Conservation (phyloP, 2,113 vertebrate species). For the Serilophus lunatus region DNA sequence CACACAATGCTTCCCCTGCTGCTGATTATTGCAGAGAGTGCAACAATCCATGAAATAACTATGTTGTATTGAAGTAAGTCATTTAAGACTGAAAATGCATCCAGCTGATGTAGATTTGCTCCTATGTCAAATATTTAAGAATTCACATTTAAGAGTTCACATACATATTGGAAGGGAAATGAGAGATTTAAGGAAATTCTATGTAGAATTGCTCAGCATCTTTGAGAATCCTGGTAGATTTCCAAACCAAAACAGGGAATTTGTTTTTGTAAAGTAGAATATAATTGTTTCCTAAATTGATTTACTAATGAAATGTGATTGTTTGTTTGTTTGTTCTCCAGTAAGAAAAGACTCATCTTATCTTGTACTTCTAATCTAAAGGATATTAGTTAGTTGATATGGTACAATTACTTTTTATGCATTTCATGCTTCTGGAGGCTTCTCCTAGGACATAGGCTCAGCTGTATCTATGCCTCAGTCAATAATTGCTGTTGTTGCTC, state of each 20-base stretch:
- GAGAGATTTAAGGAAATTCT: background rate
- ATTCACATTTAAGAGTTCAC: background rate
- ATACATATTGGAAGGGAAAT: background rate
- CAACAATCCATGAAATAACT: background rate
- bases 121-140: background rate
- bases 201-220: background rate
- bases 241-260: background rate
- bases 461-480: background rate
- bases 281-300: background rate
- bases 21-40: background rate
- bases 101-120: background rate
- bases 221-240: background rate
- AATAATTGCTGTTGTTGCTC: background rate
- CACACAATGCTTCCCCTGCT: background rate
- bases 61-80: background rate
- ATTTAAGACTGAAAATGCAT: background rate
- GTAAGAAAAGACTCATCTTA: too few species aligned
- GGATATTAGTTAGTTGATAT: background rate
- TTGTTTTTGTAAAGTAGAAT: background rate
- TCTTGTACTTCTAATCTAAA: background rate
- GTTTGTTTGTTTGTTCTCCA: background rate
- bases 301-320: background rate
- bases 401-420: background rate
- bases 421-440: background rate
- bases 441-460: background rate